Percentiles rank a stretch among this genome's conserved stretches.
phyloP scores from a whole-genome alignment of 2,113 vertebrate genomes.

The Atractosteus spatula region DNA sequence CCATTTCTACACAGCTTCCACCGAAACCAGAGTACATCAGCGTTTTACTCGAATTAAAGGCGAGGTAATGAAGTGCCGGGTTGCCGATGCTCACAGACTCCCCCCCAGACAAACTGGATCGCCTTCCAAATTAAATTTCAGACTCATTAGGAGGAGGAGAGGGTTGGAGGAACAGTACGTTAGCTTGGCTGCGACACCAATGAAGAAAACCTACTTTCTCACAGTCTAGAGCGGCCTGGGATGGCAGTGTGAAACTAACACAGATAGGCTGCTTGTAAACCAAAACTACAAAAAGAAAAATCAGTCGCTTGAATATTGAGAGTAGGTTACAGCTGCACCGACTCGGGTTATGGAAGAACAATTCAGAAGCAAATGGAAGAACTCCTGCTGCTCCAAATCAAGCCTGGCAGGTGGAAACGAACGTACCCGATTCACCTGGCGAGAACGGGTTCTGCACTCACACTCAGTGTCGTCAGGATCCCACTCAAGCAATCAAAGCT shows the following conservation, averaged over 20 bases:
- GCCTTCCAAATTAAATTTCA: constrained; percentile 27
- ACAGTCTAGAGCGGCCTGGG: background rate
- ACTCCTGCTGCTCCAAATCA: too few species aligned
- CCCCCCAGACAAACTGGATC: constrained; percentile 7
- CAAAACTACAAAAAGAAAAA: background rate
- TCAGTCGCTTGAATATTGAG: too few species aligned
- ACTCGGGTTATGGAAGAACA: too few species aligned
- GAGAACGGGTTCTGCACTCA: too few species aligned
- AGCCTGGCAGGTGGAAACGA: too few species aligned
- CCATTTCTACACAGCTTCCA: background rate
- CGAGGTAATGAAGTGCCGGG: constrained; percentile 17
- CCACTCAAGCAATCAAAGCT: too few species aligned
- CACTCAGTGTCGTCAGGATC: too few species aligned
- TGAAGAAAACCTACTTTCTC: background rate
- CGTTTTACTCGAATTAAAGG: constrained; percentile 20
- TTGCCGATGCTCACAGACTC: background rate
- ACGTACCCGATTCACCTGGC: too few species aligned
- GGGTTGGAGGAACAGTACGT: background rate
- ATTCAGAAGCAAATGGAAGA: too few species aligned
- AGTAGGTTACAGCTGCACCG: too few species aligned
- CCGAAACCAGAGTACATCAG: constrained; percentile 16
- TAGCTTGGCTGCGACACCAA: background rate
- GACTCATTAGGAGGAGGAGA: constrained; percentile 16
- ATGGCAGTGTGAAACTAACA: background rate
- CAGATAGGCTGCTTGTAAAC: background rate